phyloP scores from a whole-genome alignment of 1,140 invertebrate species.

The Amphibalanus amphitrite region DNA sequence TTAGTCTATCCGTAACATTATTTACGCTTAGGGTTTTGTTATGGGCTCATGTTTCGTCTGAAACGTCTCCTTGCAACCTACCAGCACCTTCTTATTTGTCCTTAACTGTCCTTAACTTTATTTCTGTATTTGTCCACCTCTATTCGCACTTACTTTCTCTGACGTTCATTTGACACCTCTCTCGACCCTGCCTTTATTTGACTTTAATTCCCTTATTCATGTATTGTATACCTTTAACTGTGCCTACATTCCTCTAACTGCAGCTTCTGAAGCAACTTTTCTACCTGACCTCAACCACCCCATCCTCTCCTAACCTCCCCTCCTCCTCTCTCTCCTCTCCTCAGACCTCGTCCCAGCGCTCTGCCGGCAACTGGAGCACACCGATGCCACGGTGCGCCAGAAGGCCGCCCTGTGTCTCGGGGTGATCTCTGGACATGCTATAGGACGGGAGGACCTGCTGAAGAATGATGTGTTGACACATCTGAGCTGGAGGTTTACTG shows the following conservation, averaged over 20 bases:
- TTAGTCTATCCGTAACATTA: too few species aligned
- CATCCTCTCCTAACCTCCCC: not conserved
- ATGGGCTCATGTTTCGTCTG: too few species aligned
- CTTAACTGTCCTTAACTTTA: too few species aligned
- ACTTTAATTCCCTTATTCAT: too few species aligned
- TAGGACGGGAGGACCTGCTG: not conserved
- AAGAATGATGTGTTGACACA: not conserved
- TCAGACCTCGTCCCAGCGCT: not conserved
- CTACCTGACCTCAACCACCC: not conserved
- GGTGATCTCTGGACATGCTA: not conserved
- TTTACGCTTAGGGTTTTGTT: too few species aligned
- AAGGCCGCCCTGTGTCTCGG: not conserved
- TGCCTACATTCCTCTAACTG: not conserved
- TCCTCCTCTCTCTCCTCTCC: not conserved
- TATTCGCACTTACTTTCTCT: too few species aligned
- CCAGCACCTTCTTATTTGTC: too few species aligned
- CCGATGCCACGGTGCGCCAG: not conserved
- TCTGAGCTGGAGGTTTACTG: not conserved
- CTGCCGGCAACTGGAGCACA: not conserved
- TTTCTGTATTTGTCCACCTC: too few species aligned
- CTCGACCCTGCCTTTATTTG: too few species aligned
- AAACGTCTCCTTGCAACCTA: too few species aligned
- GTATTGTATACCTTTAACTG: not conserved
- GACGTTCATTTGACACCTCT: too few species aligned
- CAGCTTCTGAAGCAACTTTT: too few species aligned